These are phyloP conservation scores for Cerceris ruficornis DNA, from an alignment of 2,888 invertebrate species.

Conservation along the genomic window DNA sequence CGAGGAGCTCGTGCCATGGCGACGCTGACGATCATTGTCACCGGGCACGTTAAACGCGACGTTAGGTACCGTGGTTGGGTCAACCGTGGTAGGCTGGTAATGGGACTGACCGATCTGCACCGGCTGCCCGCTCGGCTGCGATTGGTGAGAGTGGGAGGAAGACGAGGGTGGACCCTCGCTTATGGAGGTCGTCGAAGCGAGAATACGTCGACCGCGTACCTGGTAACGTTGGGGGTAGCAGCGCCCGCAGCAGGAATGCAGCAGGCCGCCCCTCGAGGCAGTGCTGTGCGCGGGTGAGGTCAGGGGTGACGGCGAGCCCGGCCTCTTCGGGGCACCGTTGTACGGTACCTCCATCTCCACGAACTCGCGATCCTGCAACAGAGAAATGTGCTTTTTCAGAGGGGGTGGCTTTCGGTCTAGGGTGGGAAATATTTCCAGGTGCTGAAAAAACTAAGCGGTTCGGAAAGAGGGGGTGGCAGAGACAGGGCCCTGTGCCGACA, in stretches of 20 bases:
- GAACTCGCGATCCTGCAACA: slow-evolving; percentile 94
- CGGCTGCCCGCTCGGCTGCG: slow-evolving; percentile 61
- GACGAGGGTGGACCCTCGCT: slow-evolving; percentile 78
- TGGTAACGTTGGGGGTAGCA: slow-evolving; percentile 95
- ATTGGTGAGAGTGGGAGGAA: slow-evolving; percentile 77
- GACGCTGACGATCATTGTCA: slow-evolving; percentile 70
- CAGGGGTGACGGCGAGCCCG: slow-evolving; percentile 93
- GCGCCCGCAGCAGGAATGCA: slow-evolving; percentile 92
- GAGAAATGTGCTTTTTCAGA: not conserved
- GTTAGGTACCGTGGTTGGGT: slow-evolving; percentile 77
- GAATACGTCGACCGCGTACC: slow-evolving; percentile 84
- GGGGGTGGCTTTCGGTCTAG: not conserved
- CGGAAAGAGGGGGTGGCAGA: not conserved
- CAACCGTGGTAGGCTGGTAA: slow-evolving; percentile 61
- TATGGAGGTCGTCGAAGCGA: slow-evolving; percentile 80
- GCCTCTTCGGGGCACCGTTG: slow-evolving; percentile 96
- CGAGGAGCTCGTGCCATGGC: slow-evolving; percentile 66
- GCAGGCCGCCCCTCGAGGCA: slow-evolving; percentile 86
- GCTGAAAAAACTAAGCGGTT: not conserved
- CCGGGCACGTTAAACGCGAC: slow-evolving; percentile 79
- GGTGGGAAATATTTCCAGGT: not conserved
- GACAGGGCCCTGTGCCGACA: not conserved
- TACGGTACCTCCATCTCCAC: slow-evolving; percentile 97
- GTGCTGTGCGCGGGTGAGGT: slow-evolving; percentile 94
- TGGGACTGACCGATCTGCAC: slow-evolving; percentile 58